Evolutionary conservation across 2,113 vertebrate genomes (phyloP).

Genomic region (Zosterops lateralis): DNA sequence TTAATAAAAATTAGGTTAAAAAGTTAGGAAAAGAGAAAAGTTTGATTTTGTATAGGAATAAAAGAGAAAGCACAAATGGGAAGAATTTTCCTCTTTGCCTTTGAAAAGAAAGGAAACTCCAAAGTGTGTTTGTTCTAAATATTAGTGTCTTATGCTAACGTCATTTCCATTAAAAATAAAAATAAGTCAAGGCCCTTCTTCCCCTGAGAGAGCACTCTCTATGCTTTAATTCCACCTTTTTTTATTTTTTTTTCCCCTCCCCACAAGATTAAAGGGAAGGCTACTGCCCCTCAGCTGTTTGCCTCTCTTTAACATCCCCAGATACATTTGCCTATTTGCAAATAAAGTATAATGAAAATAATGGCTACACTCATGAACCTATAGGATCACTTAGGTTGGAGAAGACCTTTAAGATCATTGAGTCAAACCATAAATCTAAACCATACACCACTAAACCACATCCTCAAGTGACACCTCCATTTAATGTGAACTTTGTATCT

Average conservation of each 20-base stretch:
- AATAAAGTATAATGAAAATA: neutral
- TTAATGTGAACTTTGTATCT: neutral
- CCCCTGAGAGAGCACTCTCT: neutral
- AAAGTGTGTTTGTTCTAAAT: neutral
- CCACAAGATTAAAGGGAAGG: neutral
- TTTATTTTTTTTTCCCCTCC: neutral
- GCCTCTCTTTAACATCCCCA: neutral
- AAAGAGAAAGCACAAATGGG: neutral
- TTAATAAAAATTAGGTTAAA: neutral
- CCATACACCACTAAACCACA: neutral
- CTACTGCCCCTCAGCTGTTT: neutral
- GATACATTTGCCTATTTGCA: neutral
- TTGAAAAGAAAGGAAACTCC: neutral
- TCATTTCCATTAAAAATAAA: neutral
- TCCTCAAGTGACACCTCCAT: accelerated
- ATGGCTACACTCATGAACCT: accelerated
- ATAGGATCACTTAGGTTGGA: neutral
- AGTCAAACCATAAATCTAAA: neutral
- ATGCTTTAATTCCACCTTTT: neutral
- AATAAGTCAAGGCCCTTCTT: neutral
- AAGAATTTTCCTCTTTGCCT: neutral
- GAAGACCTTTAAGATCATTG: neutral
- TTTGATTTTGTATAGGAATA: neutral
- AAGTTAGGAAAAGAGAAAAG: neutral
- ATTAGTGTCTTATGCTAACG: neutral